Base-by-base conservation (phyloP, 2,888 invertebrate species). In the Mythimna ferrago region DNA sequence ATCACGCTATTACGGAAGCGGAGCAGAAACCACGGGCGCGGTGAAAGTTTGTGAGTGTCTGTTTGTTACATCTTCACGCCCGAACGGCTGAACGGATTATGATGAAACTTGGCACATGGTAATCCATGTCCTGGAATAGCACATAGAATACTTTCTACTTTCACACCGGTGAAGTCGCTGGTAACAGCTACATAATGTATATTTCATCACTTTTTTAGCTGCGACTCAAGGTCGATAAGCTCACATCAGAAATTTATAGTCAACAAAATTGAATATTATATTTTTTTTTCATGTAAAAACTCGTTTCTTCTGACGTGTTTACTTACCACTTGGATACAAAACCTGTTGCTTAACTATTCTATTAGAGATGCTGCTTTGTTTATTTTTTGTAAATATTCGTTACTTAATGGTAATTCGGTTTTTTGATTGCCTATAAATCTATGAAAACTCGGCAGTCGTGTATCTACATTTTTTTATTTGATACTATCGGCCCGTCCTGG, bases 261-360 rank as follows among this genome's bases (percentile, higher is more conserved):
- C 38, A 64, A 19, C 6, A 65, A 44, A 58, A 53, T 2, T 41
- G 32, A 58, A 73, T 73, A 51, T 58, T 35, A 65, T 73, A 7
- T 1, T 2, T 19, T 7, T 21, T 14, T 38, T 54, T 54, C 0
- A 53, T 53, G 26, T 19, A 71, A 71, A 70, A 76, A 53, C 35
- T 21, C n/a, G 38, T 63, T 53, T 26, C 2, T 35, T 4, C 32
- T 6, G 14, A 41, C 38, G 48, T 74, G 2, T n/a, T 19, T 16
- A 32, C 38, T 19, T 16, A 32, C 38, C n/a, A 35, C 11, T 35
- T 16, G 16, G 16, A 1, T 21, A 54, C 1, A 62, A 54, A 64
- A 69, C 77, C 60, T 21, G 60, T 60, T 65, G 0, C 26, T n/a
- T n/a, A 32, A 0, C 16, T 1, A 0, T 61, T 64, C 61, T 41